Percentiles rank a stretch among this genome's conserved stretches.
Conservation (phyloP, 2,113 vertebrate species). For the Chiloscyllium plagiosum region DNA sequence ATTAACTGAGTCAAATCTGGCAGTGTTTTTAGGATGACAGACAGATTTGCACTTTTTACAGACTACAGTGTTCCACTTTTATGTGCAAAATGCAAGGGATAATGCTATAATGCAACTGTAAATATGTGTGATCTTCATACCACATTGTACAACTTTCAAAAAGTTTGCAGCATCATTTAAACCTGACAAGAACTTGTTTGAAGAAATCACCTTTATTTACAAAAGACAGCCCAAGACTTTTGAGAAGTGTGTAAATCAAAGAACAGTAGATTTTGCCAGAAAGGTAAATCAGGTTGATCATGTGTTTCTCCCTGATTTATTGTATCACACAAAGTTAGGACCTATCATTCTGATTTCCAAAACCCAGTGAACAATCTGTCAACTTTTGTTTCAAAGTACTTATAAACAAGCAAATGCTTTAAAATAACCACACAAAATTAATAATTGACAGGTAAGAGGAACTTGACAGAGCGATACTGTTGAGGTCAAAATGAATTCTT, state of each 20-base stretch:
- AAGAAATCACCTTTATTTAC: background rate
- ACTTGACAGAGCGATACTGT: background rate
- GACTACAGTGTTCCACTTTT: background rate
- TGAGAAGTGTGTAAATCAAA: background rate
- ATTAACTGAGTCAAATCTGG: conserved; percentile 57
- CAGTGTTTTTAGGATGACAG: background rate
- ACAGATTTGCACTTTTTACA: background rate
- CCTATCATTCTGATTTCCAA: background rate
- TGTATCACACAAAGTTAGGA: background rate
- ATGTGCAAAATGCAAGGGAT: background rate
- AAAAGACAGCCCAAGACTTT: background rate
- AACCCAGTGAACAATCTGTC: background rate
- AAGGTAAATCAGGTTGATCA: background rate
- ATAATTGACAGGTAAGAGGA: background rate
- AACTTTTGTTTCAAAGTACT: background rate
- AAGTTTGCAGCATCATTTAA: background rate
- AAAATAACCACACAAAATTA: background rate
- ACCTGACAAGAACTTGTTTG: background rate
- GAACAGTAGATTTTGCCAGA: background rate
- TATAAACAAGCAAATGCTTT: background rate
- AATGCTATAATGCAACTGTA: background rate
- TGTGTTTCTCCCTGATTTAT: background rate
- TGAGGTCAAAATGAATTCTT: background rate
- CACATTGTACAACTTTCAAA: background rate
- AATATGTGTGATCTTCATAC: background rate